A percentile compares a stretch with the other conserved stretches of the same genome.
Conservation (phyloP, 2,888 invertebrate species). For the Dryobota labecula region DNA sequence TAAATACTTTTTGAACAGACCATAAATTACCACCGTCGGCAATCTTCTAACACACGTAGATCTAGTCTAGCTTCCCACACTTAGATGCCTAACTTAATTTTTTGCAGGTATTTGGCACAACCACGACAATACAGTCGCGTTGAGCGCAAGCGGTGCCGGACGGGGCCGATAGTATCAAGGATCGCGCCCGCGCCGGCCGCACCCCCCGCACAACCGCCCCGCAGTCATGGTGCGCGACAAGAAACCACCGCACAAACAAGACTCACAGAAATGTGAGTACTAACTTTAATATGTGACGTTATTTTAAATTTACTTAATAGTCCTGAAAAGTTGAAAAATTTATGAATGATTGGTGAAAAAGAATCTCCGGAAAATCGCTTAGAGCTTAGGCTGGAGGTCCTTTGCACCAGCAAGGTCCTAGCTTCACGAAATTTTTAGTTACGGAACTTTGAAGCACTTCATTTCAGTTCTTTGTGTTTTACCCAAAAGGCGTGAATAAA, state of each 20-base stretch:
- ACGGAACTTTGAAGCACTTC: too few relatives aligned
- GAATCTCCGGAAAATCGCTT: neutral
- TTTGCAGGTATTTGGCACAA: constrained; percentile 87
- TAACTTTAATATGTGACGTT: constrained; percentile 13
- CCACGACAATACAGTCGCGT: constrained; percentile 85
- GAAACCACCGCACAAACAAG: constrained; percentile 87
- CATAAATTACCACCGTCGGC: constrained; percentile 5
- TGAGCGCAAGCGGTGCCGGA: constrained; percentile 80
- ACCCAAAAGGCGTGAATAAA: neutral
- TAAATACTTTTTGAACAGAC: neutral
- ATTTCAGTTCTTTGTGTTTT: neutral
- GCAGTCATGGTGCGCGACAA: constrained; percentile 88
- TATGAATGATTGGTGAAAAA: neutral
- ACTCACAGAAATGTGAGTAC: constrained; percentile 88
- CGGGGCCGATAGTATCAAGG: constrained; percentile 88
- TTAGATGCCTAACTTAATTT: constrained; percentile 29
- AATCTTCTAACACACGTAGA: constrained; percentile 31
- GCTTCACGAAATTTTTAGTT: rapidly evolving
- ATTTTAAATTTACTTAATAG: neutral
- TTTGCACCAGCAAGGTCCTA: neutral
- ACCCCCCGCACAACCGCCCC: constrained; percentile 73
- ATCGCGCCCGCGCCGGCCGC: constrained; percentile 80
- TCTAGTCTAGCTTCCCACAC: constrained; percentile 29
- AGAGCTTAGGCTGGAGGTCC: neutral
- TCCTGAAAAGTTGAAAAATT: neutral